Conservation (phyloP, 2,113 vertebrate genomes). For the Mustela nigripes region DNA sequence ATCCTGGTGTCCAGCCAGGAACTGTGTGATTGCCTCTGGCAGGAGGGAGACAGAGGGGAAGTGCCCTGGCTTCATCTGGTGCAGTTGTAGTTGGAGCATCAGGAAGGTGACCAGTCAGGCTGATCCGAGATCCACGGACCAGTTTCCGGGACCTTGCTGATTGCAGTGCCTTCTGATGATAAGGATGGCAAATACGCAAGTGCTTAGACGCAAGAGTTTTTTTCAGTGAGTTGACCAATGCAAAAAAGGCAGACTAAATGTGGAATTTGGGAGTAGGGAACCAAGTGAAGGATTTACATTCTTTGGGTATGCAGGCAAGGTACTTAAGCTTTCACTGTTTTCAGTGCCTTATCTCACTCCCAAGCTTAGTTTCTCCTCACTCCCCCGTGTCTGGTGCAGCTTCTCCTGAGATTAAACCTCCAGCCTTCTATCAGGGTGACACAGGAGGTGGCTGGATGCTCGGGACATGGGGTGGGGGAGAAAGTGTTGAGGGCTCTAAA, state of each 20-base stretch:
- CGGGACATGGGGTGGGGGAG: not conserved
- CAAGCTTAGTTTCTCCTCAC: not conserved
- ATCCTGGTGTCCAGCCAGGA: not conserved
- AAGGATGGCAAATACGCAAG: not conserved
- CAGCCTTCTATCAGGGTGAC: not conserved
- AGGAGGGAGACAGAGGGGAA: not conserved
- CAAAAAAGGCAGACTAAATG: not conserved
- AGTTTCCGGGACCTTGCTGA: not conserved
- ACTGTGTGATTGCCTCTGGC: not conserved
- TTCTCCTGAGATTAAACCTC: not conserved
- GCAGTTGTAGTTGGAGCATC: not conserved
- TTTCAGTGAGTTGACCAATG: conserved; percentile 8
- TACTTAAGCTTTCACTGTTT: not conserved
- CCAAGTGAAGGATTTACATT: not conserved
- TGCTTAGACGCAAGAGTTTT: not conserved
- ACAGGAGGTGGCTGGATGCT: not conserved
- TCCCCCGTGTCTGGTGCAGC: not conserved
- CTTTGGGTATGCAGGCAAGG: not conserved
- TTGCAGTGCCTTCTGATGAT: not conserved
- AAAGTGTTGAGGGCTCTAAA: not conserved
- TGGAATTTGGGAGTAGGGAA: not conserved
- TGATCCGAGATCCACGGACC: not conserved
- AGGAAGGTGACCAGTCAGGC: not conserved
- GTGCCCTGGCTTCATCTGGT: not conserved
- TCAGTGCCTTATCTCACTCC: not conserved